Base-by-base conservation (phyloP, 1,140 invertebrate species). In the Neodiprion pinetum region DNA sequence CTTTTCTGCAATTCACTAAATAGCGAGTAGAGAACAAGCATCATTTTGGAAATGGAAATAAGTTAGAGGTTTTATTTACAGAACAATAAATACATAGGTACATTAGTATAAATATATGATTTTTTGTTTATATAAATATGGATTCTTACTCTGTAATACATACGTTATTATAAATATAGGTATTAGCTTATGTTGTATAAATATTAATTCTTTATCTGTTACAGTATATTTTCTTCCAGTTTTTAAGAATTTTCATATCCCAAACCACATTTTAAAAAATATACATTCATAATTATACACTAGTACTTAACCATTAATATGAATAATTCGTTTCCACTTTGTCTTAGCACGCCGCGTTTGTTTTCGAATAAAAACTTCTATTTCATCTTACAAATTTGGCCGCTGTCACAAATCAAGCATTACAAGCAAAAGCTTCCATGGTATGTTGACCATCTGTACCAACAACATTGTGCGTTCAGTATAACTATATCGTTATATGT, bases 61-160 rank as follows among this genome's bases (percentile, higher is more conserved):
- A 61, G n/a, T 61, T 61, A 61, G 5, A 40, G 53, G 53, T 61
- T 61, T 61, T 61, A 61, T 61, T 61, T 61, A 61, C 53, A 61
- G 11, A 61, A 3, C 53, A 61, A 61, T 61, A 61, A 61, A 61
- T 61, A 61, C 53, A 61, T 61, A 40, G 28, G 28, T 40, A 61
- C 11, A 61, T 40, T 40, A 40, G 28, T 61, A 61, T 61, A 61
- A 61, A 17, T 17, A 40, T 61, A 61, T 61, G 28, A 61, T 61
- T 14, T 61, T 17, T 12, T 61, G 53, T 61, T 40, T 61, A 17
- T 61, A 61, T 61, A 61, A 61, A 61, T 14, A 61, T 61, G 5
- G 7, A 61, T 12, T 61, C n/a, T 61, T 61, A 61, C 53, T 61
- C 53, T 61, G 53, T 40, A 40, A 40, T 40, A 40, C 28, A 61